These are phyloP conservation scores for Sminthurides bifidus DNA, from an alignment of 1,140 invertebrate genomes.

Conservation along the genomic window DNA sequence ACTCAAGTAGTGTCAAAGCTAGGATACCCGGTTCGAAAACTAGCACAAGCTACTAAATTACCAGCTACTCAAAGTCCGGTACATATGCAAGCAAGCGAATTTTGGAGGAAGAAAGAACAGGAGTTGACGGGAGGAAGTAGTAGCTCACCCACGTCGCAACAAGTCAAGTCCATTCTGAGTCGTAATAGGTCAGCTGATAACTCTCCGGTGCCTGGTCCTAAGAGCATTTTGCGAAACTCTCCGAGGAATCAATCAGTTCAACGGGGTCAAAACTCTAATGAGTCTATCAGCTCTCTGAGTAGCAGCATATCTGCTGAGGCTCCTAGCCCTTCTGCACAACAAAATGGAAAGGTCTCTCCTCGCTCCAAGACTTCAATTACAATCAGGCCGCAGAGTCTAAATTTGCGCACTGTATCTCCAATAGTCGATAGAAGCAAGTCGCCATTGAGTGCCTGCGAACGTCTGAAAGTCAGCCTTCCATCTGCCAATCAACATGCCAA, in stretches of 20 bases:
- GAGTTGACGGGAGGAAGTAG: conserved; percentile 32
- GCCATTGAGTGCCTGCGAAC: background rate
- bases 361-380: background rate
- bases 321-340: conserved; percentile 15
- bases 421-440: too few species aligned
- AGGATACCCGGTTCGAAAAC: conserved; percentile 22
- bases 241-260: conserved; percentile 12
- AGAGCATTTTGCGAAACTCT: conserved; percentile 11
- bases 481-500: too few species aligned
- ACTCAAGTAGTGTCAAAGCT: conserved; percentile 22
- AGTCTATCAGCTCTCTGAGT: conserved; percentile 35
- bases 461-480: background rate
- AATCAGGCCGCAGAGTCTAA: conserved; percentile 3
- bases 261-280: conserved; percentile 31
- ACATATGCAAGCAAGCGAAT: conserved; percentile 41
- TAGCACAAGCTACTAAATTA: conserved; percentile 16
- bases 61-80: conserved; percentile 22
- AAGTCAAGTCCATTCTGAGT: conserved; percentile 14
- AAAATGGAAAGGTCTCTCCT: conserved; percentile 9
- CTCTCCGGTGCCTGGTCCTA: conserved; percentile 24
- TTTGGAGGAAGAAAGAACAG: conserved; percentile 50
- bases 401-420: too few species aligned
- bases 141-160: background rate
- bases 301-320: conserved; percentile 31
- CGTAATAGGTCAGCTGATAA: conserved; percentile 28